These are phyloP conservation scores for Nomada flava DNA, from an alignment of 2,888 invertebrate genomes.

Conservation along the genomic window DNA sequence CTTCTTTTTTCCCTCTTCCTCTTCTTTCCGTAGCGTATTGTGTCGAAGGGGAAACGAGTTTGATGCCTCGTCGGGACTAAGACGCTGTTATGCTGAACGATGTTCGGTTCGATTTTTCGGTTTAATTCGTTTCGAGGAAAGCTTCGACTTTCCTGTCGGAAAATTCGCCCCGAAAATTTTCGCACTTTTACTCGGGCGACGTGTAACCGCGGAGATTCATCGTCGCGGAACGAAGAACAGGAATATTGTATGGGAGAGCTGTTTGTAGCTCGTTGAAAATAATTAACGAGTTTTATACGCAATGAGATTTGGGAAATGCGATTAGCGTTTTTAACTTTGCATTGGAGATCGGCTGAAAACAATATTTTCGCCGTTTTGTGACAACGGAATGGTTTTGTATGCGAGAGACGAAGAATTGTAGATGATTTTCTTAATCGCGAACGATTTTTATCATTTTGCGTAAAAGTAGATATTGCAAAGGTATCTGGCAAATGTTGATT, in stretches of 20 bases:
- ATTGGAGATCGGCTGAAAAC: neutral
- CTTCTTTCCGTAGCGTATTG: neutral
- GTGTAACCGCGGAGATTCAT: neutral
- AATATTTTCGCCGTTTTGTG: neutral
- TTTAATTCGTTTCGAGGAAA: neutral
- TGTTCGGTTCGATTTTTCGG: neutral
- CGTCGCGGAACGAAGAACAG: neutral
- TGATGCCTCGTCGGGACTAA: neutral
- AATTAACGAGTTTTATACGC: neutral
- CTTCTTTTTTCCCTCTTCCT: neutral
- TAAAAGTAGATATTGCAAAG: neutral
- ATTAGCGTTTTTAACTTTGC: neutral
- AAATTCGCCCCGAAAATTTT: neutral
- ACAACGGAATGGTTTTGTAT: neutral
- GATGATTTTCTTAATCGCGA: neutral
- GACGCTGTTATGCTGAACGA: neutral
- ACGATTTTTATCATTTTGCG: neutral
- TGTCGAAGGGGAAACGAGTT: neutral
- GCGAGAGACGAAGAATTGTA: neutral
- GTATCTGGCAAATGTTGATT: too few species aligned
- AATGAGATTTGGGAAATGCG: neutral
- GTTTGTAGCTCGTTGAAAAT: conserved; percentile 4
- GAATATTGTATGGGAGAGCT: neutral
- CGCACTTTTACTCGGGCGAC: neutral
- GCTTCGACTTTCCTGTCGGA: neutral